Evolutionary conservation across 2,113 vertebrate genomes (phyloP).

Genomic region (Smithornis capensis): DNA sequence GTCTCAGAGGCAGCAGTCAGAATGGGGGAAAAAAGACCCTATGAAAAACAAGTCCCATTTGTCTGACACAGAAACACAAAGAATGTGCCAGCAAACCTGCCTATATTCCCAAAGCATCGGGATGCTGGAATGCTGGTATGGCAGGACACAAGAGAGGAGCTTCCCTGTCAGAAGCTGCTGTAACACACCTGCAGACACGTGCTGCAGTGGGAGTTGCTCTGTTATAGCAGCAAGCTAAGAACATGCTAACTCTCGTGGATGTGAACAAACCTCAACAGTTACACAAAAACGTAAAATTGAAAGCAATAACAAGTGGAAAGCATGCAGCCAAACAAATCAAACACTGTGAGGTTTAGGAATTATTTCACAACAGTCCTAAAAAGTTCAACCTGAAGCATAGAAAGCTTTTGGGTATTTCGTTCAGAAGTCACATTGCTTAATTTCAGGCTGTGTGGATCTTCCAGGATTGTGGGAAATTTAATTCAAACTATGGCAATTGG

Average conservation of each 20-base stretch:
- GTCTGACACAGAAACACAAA: neutral
- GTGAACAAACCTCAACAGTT: neutral
- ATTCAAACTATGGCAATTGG: slow-evolving; percentile 3
- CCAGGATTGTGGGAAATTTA: slow-evolving; percentile 40
- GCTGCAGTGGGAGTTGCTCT: slow-evolving; percentile 1
- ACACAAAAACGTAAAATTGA: neutral
- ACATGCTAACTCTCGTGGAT: slow-evolving; percentile 14
- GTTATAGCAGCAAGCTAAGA: slow-evolving; percentile 13
- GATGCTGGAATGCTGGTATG: neutral
- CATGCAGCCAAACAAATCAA: slow-evolving; percentile 57
- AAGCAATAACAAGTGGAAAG: slow-evolving; percentile 13
- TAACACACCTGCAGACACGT: neutral
- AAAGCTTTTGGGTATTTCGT: neutral
- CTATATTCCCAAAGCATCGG: neutral
- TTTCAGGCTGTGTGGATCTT: slow-evolving; percentile 46
- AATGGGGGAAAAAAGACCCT: neutral
- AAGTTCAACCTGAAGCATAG: slow-evolving; percentile 43
- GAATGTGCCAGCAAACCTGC: neutral
- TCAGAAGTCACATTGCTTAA: neutral
- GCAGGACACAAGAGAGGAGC: neutral
- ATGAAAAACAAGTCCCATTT: neutral
- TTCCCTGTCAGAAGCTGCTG: neutral
- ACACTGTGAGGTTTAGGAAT: slow-evolving; percentile 26
- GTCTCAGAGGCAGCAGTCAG: neutral
- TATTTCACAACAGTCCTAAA: slow-evolving; percentile 60